These are phyloP conservation scores for Dryas iulia DNA, from an alignment of 1,140 invertebrate species.

Conservation along the genomic window DNA sequence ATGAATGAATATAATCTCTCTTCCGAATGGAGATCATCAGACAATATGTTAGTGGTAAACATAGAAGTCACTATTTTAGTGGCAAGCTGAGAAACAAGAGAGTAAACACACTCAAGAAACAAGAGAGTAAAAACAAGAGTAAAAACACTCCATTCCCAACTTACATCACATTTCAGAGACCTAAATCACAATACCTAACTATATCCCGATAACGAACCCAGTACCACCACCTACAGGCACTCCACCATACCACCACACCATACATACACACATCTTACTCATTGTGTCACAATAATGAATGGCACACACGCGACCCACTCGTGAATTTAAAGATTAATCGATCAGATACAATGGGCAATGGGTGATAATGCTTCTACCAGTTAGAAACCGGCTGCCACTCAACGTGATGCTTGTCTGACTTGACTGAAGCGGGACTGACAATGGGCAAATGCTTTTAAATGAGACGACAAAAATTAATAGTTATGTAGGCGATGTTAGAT, in stretches of 20 bases:
- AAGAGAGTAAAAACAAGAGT: too few species aligned
- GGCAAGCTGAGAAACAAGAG: too few species aligned
- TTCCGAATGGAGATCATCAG: too few species aligned
- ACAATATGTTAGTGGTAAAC: too few species aligned
- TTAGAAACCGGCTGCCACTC: slow-evolving; percentile 15
- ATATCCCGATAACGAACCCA: too few species aligned
- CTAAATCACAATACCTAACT: too few species aligned
- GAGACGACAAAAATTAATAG: slow-evolving; percentile 30
- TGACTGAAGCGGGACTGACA: slow-evolving; percentile 27
- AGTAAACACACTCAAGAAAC: too few species aligned
- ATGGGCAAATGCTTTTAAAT: slow-evolving; percentile 34
- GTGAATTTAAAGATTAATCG: slow-evolving; percentile 26
- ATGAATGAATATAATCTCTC: too few species aligned
- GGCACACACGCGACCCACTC: slow-evolving; percentile 10
- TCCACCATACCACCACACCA: not conserved
- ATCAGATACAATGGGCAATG: slow-evolving; percentile 21
- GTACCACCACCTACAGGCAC: too few species aligned
- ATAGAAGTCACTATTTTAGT: too few species aligned
- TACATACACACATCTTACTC: not conserved
- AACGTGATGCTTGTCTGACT: slow-evolving; percentile 25
- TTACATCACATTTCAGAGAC: too few species aligned
- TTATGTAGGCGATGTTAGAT: slow-evolving; percentile 20
- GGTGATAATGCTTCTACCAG: slow-evolving; percentile 23
- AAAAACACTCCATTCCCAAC: too few species aligned
- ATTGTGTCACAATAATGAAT: not conserved